Evolutionary conservation across 35 echinoderm and acorn worm species (phyloP), one percentile per base, ranked within the genome.

Genomic region (Lytechinus pictus): DNA sequence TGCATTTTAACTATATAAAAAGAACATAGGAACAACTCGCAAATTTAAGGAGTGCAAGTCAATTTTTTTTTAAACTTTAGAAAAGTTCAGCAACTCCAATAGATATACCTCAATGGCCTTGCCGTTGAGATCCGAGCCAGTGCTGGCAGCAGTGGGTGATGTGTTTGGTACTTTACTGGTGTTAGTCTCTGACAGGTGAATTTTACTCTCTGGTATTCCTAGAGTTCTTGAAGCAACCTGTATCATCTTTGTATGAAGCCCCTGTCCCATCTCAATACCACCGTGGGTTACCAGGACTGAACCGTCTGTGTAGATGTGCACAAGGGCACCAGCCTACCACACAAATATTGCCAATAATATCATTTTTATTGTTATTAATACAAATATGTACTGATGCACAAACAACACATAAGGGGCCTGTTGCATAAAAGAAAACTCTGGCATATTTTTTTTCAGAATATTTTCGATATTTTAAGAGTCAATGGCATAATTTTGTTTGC

Each of bases 261-360:
- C 98, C 88, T 98, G 98, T 52, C 98, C 98, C 98, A 99, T 99
- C 92, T 99, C 98, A 95, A 95, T 94, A 27, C 98, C 98, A 87
- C 96, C 96, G 51, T 98, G 98, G 27, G 94, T 91, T 10, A 98
- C 14, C 4, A 98, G 95, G 0, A 98, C 98, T 0, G 96, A 89
- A 9, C 98, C 98, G 72, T 98, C 98, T n/a, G 94, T 96, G 91
- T 98, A 98, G 86, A 98, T 94, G 60, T 96, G 96, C 0, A 98
- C 94, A 57, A 96, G 91, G 52, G 98, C 98, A 51, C 98, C 98
- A 86, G 95, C 96, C 98, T 98, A 9, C 3, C 54, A 61, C 33
- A 44, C 33, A 44, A 44, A 44, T 44, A 44, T 44, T 44, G 33
- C 33, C 33, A 44, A 44, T 44, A 44, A 44, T 44, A 44, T 44